Conservation (phyloP, 1,140 invertebrate genomes). For the Drosophila subpulchrella region DNA sequence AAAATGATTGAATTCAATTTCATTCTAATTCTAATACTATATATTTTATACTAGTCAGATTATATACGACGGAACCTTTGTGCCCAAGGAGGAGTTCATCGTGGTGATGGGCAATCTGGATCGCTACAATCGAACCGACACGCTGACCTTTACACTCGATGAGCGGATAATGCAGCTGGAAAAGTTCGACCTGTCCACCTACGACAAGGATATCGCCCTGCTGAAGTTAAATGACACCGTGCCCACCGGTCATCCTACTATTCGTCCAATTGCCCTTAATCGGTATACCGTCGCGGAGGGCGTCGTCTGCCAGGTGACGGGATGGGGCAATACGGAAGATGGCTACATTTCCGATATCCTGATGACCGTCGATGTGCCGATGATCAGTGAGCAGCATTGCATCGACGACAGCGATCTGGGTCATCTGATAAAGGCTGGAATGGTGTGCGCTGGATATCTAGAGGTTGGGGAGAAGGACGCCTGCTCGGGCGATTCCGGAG, state of each 20-base stretch:
- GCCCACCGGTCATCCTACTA: slow-evolving; percentile 61
- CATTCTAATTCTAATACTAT: neutral
- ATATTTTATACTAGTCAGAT: slow-evolving; percentile 32
- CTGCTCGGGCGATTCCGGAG: slow-evolving; percentile 86
- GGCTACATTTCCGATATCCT: slow-evolving; percentile 59
- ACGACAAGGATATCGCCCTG: slow-evolving; percentile 68
- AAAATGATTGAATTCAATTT: no score
- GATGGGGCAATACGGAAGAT: slow-evolving; percentile 70
- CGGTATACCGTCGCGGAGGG: slow-evolving; percentile 12
- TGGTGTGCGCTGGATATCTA: slow-evolving; percentile 78
- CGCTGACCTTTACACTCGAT: slow-evolving; percentile 59
- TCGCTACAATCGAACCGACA: slow-evolving; percentile 59
- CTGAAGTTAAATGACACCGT: slow-evolving; percentile 58
- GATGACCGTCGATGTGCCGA: slow-evolving; percentile 70
- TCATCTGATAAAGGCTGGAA: slow-evolving; percentile 46
- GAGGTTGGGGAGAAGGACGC: slow-evolving; percentile 69
- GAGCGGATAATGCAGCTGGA: slow-evolving; percentile 43
- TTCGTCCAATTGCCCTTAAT: slow-evolving; percentile 57
- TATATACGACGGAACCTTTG: slow-evolving; percentile 65
- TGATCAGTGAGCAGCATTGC: slow-evolving; percentile 58
- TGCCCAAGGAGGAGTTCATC: slow-evolving; percentile 51
- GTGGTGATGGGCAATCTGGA: slow-evolving; percentile 81
- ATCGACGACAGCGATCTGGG: slow-evolving; percentile 45
- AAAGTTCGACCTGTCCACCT: slow-evolving; percentile 51
- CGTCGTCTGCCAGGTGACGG: slow-evolving; percentile 69